phyloP scores from a whole-genome alignment of 2,113 vertebrate species.

The Gallinago jamesoni region DNA sequence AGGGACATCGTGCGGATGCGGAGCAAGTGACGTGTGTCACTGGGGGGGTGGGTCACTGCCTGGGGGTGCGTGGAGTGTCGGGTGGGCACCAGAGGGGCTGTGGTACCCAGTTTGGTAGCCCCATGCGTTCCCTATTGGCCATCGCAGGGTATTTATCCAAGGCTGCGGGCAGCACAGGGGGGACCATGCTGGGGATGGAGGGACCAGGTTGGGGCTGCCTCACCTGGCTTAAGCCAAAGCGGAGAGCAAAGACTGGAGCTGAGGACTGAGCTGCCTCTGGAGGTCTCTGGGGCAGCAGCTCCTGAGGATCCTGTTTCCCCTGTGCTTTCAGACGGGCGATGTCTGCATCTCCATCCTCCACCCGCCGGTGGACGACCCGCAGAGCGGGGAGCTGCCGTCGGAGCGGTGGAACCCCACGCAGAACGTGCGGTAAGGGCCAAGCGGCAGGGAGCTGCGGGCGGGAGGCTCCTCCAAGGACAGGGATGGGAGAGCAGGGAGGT shows the following conservation, averaged over 20 bases:
- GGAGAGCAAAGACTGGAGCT: background rate
- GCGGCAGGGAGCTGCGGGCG: rapidly evolving
- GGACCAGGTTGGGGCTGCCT: background rate
- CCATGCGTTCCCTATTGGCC: rapidly evolving
- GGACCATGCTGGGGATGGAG: background rate
- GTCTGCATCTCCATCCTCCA: constrained; percentile 97
- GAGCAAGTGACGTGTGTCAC: rapidly evolving
- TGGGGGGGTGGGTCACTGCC: background rate
- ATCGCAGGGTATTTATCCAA: background rate
- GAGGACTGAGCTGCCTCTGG: background rate
- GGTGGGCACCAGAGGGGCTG: background rate
- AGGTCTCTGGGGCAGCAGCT: background rate
- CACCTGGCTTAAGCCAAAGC: background rate
- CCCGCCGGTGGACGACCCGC: constrained; percentile 91
- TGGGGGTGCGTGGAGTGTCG: rapidly evolving
- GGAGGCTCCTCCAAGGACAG: background rate
- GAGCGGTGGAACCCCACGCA: constrained; percentile 97
- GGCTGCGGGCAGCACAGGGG: rapidly evolving
- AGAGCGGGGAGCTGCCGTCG: constrained; percentile 92
- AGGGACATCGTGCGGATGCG: rapidly evolving
- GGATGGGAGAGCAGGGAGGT: background rate
- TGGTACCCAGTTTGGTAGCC: background rate
- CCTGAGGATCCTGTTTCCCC: background rate
- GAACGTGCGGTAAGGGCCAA: constrained; percentile 86
- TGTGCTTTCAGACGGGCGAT: constrained; percentile 83